phyloP scores from a whole-genome alignment of 2,888 invertebrate genomes.

The Eudemis profundana region DNA sequence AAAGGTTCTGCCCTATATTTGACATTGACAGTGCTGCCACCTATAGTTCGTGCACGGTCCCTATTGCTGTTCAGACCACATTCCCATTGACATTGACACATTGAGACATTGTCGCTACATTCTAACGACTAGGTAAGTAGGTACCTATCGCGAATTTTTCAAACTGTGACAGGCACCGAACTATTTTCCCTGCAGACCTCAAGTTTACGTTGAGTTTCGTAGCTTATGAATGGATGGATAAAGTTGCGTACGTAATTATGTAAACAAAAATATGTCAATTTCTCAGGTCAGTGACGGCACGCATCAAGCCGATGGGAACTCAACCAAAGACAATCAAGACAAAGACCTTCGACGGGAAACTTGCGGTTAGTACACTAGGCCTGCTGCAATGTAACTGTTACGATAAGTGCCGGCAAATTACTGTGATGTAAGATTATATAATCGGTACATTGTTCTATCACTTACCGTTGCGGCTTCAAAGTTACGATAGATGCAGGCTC shows the following conservation, averaged over 20 bases:
- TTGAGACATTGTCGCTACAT: no score
- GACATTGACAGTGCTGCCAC: no score
- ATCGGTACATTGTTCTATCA: conserved; percentile 18
- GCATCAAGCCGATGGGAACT: conserved; percentile 58
- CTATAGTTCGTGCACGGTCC: no score
- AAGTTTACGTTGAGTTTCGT: no score
- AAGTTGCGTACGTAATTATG: conserved; percentile 9
- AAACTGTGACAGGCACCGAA: no score
- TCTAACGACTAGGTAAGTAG: no score
- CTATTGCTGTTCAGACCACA: no score
- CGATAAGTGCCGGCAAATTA: conserved; percentile 30
- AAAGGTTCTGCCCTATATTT: no score
- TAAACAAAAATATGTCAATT: conserved; percentile 41
- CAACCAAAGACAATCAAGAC: conserved; percentile 62
- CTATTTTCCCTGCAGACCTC: no score
- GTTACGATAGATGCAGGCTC: conserved; percentile 6
- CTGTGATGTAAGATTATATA: conserved; percentile 40
- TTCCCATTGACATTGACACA: no score
- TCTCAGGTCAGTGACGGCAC: conserved; percentile 67
- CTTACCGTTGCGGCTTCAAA: conserved; percentile 4
- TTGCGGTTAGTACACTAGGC: conserved; percentile 61
- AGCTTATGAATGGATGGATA: no score
- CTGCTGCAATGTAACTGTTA: conserved; percentile 27
- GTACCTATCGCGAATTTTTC: no score
- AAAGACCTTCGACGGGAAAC: conserved; percentile 70